Evolutionary conservation across 2,113 vertebrate genomes (phyloP).

Genomic region (Lampris incognitus): DNA sequence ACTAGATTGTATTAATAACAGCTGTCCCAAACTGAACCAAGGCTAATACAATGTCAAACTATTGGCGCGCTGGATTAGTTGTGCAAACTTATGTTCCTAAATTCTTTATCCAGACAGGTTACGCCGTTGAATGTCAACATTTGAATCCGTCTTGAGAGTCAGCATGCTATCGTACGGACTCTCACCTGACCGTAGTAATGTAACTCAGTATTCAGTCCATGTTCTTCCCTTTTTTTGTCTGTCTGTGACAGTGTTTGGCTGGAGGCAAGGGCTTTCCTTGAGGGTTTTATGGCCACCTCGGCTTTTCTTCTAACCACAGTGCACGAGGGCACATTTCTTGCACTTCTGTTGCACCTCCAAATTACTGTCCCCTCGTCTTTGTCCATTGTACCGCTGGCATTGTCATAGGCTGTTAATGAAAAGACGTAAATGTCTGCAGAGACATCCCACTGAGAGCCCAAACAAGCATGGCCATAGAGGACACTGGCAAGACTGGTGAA

Average conservation of each 20-base stretch:
- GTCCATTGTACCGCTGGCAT: slow-evolving; percentile 64
- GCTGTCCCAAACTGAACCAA: too few species aligned
- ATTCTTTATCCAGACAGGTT: slow-evolving; percentile 10
- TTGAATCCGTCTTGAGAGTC: slow-evolving; percentile 41
- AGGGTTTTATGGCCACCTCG: slow-evolving; percentile 51
- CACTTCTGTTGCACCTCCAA: slow-evolving; percentile 55
- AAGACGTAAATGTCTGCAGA: slow-evolving; percentile 62
- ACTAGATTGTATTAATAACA: background rate
- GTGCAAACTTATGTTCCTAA: background rate
- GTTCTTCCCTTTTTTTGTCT: slow-evolving; percentile 60
- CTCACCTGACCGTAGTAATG: slow-evolving; percentile 68
- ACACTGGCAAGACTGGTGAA: slow-evolving; percentile 48
- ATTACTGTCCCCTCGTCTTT: slow-evolving; percentile 60
- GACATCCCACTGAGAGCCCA: slow-evolving; percentile 64
- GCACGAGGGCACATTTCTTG: slow-evolving; percentile 48
- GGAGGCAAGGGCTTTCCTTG: slow-evolving; percentile 67
- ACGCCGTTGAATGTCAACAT: background rate
- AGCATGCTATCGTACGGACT: slow-evolving; percentile 60
- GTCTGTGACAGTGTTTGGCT: slow-evolving; percentile 72
- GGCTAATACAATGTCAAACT: background rate
- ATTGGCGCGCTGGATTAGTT: slow-evolving; percentile 12
- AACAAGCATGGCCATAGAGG: slow-evolving; percentile 47
- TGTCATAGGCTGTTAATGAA: slow-evolving; percentile 71
- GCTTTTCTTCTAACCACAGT: slow-evolving; percentile 41
- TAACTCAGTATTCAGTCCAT: slow-evolving; percentile 68